A percentile compares a stretch with the other conserved stretches of the same genome.
Evolutionary conservation across 2,888 invertebrate genomes (phyloP).

Genomic region (Aphodius sticticus): DNA sequence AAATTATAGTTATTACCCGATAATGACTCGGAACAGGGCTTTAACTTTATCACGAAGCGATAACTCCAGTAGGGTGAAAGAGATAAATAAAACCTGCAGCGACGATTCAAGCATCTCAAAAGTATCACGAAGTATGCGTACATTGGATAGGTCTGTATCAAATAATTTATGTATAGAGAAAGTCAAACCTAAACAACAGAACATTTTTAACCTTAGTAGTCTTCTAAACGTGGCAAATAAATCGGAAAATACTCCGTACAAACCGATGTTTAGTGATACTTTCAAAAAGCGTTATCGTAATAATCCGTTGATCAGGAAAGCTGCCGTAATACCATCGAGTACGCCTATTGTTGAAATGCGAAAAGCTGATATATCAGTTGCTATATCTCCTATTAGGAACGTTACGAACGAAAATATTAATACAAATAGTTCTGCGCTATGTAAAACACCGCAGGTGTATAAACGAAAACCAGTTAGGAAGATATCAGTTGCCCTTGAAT

Average conservation of each 20-base stretch:
- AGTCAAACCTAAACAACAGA: neutral
- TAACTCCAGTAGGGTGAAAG: neutral
- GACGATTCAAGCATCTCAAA: neutral
- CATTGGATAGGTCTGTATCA: slow-evolving; percentile 22
- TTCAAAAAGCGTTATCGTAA: slow-evolving; percentile 24
- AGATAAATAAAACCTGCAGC: neutral
- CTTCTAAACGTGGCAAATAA: neutral
- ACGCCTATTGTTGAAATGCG: neutral
- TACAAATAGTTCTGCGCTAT: neutral
- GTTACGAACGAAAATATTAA: neutral
- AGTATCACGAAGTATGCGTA: neutral
- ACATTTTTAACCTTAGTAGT: neutral
- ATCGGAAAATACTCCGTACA: slow-evolving; percentile 14
- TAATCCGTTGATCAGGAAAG: no score
- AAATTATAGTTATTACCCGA: neutral
- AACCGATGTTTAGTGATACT: slow-evolving; percentile 27
- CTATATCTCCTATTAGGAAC: slow-evolving; percentile 24
- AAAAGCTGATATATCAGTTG: slow-evolving; percentile 8
- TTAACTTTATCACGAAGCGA: neutral
- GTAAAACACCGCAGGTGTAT: neutral
- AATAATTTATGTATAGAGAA: slow-evolving; percentile 30
- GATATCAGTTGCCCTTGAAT: neutral
- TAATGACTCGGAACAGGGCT: neutral
- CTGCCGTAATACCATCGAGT: slow-evolving; percentile 16
- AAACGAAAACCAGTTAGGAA: neutral